These are phyloP conservation scores for Sinohyriopsis cumingii DNA, from an alignment of 2,888 invertebrate genomes.

Conservation along the genomic window DNA sequence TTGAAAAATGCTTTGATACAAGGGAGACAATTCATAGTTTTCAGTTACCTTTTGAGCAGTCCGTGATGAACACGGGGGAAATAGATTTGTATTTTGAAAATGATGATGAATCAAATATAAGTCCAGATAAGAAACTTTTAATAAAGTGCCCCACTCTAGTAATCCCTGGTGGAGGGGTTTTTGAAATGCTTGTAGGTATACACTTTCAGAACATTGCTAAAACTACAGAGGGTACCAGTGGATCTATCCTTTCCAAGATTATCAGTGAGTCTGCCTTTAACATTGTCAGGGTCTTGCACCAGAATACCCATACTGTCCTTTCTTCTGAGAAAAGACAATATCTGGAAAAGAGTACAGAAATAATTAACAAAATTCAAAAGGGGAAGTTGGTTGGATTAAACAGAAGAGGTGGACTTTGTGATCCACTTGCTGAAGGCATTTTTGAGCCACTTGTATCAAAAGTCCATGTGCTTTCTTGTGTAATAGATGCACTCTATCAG, in stretches of 20 bases:
- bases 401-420: slow-evolving; percentile 17
- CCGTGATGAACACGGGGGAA: no score
- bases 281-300: slow-evolving; percentile 15
- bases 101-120: not conserved
- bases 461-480: slow-evolving; percentile 37
- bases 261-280: slow-evolving; percentile 14
- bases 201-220: slow-evolving; percentile 15
- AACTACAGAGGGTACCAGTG: slow-evolving; percentile 11
- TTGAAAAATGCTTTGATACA: not conserved
- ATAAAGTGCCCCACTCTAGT: slow-evolving; percentile 1
- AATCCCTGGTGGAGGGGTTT: slow-evolving; percentile 39
- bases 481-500: slow-evolving; percentile 40
- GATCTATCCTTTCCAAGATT: slow-evolving; percentile 13
- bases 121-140: not conserved
- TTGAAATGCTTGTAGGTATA: slow-evolving; percentile 38
- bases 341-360: slow-evolving; percentile 6
- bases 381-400: slow-evolving; percentile 17
- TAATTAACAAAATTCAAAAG: slow-evolving; percentile 7
- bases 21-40: not conserved
- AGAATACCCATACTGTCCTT: slow-evolving; percentile 6
- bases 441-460: slow-evolving; percentile 49
- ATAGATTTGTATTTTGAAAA: not conserved
- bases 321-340: slow-evolving; percentile 1
- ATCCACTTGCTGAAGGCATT: slow-evolving; percentile 12
- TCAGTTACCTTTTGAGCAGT: slow-evolving; percentile 1